Conservation (phyloP, 2,888 invertebrate species). For the Serrognathus titanus region DNA sequence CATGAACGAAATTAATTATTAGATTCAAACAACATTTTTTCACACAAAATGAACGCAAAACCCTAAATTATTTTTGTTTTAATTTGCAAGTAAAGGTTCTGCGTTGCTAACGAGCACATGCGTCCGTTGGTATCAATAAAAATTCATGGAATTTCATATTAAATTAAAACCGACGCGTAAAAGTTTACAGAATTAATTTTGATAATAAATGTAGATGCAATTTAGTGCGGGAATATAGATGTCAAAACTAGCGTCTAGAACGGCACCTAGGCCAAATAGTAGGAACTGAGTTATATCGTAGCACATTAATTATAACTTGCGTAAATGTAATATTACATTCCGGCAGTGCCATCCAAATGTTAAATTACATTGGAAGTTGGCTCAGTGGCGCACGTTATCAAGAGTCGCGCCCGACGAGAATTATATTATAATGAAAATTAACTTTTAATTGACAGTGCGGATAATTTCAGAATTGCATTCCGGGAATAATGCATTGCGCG, state of each 20-base stretch:
- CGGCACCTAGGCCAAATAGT: conserved; percentile 19
- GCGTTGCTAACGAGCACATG: too few species aligned
- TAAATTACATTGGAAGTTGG: conserved; percentile 44
- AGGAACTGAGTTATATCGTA: conserved; percentile 29
- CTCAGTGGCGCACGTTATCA: conserved; percentile 37
- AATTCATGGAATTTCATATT: too few species aligned
- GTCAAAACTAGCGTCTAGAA: conserved; percentile 16
- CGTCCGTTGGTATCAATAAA: too few species aligned
- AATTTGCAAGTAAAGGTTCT: too few species aligned
- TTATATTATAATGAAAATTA: conserved; percentile 42
- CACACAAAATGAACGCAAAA: too few species aligned
- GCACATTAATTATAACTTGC: conserved; percentile 46
- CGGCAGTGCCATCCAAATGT: conserved; percentile 43
- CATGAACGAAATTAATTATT: too few species aligned
- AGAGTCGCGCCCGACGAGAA: conserved; percentile 34
- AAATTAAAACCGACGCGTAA: neutral
- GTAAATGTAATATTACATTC: conserved; percentile 46
- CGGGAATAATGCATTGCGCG: conserved; percentile 28
- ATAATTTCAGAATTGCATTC: conserved; percentile 32
- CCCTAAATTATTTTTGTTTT: too few species aligned
- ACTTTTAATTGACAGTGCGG: conserved; percentile 42
- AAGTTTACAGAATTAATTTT: conserved; percentile 4
- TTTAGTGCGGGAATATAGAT: conserved; percentile 16
- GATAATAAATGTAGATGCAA: conserved; percentile 17
- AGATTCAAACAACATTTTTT: too few species aligned